Conservation (phyloP, 2,113 vertebrate species). For the Hipposideros armiger region DNA sequence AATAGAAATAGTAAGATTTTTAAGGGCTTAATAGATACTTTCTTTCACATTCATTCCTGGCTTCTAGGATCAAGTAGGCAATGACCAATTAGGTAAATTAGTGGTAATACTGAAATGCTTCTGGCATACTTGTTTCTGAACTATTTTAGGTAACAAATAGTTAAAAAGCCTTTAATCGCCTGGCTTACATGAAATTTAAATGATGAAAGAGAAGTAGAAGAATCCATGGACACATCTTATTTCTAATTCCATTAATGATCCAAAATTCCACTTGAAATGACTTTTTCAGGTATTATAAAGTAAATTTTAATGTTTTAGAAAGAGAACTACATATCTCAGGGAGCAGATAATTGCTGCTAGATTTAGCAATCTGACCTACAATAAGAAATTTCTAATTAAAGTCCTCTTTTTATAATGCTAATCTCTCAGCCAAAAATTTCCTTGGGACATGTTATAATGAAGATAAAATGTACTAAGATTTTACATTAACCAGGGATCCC, state of each 20-base stretch:
- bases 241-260: conserved; percentile 62
- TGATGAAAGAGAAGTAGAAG: conserved; percentile 25
- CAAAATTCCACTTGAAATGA: conserved; percentile 55
- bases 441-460: conserved; percentile 72
- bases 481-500: conserved; percentile 62
- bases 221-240: conserved; percentile 50
- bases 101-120: conserved; percentile 23
- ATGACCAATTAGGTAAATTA: conserved; percentile 53
- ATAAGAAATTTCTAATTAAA: conserved; percentile 75
- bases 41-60: conserved; percentile 20
- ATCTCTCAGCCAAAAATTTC: conserved; percentile 74
- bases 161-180: conserved; percentile 65
- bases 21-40: conserved; percentile 25
- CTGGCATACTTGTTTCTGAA: conserved; percentile 27
- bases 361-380: conserved; percentile 68
- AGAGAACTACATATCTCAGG: conserved; percentile 58
- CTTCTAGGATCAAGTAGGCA: conserved; percentile 37
- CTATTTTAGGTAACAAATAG: conserved; percentile 54
- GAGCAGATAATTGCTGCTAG: conserved; percentile 50
- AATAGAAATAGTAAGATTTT: conserved; percentile 9
- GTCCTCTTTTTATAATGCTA: conserved; percentile 71
- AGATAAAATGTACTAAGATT: conserved; percentile 62
- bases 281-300: conserved; percentile 66
- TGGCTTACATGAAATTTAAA: conserved; percentile 28
- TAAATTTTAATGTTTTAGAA: conserved; percentile 68